Base-by-base conservation (phyloP, 1,140 invertebrate genomes). In the Hetaerina americana region DNA sequence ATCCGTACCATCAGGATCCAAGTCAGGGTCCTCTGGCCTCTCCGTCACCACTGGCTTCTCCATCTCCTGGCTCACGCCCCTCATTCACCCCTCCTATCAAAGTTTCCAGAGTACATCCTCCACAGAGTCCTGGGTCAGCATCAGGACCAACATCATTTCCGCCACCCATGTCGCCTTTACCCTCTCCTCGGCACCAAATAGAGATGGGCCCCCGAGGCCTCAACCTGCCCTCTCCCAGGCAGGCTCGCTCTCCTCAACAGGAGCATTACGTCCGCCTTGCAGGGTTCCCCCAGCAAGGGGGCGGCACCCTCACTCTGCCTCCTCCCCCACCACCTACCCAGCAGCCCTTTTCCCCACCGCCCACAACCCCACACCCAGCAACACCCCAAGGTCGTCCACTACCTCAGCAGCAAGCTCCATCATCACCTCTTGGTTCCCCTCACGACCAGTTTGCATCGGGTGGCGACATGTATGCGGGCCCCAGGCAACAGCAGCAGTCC, bases 261-360 rank as follows among this genome's bases (percentile, higher is more conserved):
- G 40, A 74, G 22, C 69, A 76, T 68, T 72, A 77, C 31, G 75
- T 80, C 18, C 76, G 79, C 15, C 78, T 79, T 8, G 79, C 78
- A 3, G 75, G 40, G 3, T 57, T 57, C 22, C 79, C 24, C 76
- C 75, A 66, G 66, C 66, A 72, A 29, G 0, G 10, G 29, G 31
- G 78, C 77, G 18, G 81, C 80, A 66, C 71, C 80, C 6, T 83
- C 82, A 69, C 26, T 27, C 1, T 27, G 22, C 79, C 80, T 26
- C 80, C 81, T 0, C 74, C 76, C 66, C 77, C 78, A 70, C 75
- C 78, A 15, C 75, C 78, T 31, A 77, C 79, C 27, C 68, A 70
- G 69, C 81, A 81, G 70, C 82, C 83, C 5, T 85, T 85, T 73
- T 83, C 84, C 2, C 82, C 82, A 0, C 83, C 84, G 76, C 40